Evolutionary conservation across 1,140 invertebrate species (phyloP), one percentile per base, ranked within the genome.

Genomic region (Penaeus indicus): DNA sequence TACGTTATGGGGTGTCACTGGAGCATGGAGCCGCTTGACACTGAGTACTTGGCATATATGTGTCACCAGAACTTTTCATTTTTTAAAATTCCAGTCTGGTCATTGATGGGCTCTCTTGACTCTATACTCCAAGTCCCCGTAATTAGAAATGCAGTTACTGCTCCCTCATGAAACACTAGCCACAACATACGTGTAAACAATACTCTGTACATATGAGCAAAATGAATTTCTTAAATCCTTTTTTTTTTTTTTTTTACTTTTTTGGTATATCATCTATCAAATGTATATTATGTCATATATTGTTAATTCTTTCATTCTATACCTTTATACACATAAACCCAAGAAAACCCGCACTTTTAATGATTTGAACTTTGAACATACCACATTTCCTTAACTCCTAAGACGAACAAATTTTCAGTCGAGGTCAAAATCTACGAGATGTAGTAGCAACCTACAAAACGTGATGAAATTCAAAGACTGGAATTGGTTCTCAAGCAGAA

Each of bases 151-250:
- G 84, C 75, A 86, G 63, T 79, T 79, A 63, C 84, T 32, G 62
- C 64, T 25, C 47, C 63, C 60, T 25, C 81, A 88, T 81, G 83
- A 82, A 69, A 88, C 77, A 47, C 38, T 82, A 83, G 80, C 81
- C 78, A 83, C 79, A 88, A 62, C 60, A 82, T 69, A 77, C 54
- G 32, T 38, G 77, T 54, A 67, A 88, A 83, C 80, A 82, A 62
- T 88, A 81, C 79, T 83, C 86, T 88, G 86, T 88, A 88, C 86
- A 88, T 63, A 86, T 88, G 86, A 88, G 86, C 86, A 88, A 88
- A 88, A 84, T 61, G 32, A 86, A 86, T 86, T 86, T 84, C 79
- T 86, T 75, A 60, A 54, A 32, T 25, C 60, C 27, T 62, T 62
- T n/a, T 16, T 38, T 62, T 62, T 62, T 62, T 64, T 83, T 32